Percentiles rank a stretch among this genome's conserved stretches.
Evolutionary conservation across 2,797 vertebrate species (phyloP).

Genomic region (Liparis tanakae): DNA sequence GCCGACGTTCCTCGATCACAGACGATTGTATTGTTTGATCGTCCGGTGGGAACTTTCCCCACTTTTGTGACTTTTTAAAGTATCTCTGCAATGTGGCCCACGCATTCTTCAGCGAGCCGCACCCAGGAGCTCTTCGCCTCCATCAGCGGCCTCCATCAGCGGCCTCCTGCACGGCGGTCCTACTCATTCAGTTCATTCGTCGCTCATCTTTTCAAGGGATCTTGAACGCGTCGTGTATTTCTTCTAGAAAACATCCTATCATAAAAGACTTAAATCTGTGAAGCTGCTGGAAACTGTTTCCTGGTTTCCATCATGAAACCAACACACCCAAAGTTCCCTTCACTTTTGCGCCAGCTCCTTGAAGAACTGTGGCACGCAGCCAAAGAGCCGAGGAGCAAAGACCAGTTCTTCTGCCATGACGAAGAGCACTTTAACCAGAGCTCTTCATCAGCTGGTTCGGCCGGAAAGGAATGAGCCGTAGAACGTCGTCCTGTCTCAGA

Average conservation of each 20-base stretch:
- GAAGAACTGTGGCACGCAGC: neutral
- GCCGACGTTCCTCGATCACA: neutral
- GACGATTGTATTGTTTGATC: constrained; percentile 4
- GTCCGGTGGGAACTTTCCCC: constrained; percentile 5
- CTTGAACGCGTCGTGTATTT: neutral
- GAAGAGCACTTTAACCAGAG: neutral
- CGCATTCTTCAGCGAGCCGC: neutral
- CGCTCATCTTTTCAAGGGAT: neutral
- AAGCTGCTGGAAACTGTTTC: neutral
- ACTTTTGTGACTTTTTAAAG: constrained; percentile 12
- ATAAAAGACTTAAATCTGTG: neutral
- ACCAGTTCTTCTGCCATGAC: neutral
- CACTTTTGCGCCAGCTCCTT: neutral
- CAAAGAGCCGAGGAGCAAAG: neutral
- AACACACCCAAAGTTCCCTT: constrained; percentile 1
- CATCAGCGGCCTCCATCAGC: neutral
- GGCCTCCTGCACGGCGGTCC: neutral
- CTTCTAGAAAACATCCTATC: neutral
- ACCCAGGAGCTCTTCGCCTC: constrained; percentile 3
- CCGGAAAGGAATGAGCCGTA: neutral
- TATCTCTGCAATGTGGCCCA: constrained; percentile 28
- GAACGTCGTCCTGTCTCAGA: too few relatives aligned
- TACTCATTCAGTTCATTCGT: neutral
- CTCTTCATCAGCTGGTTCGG: neutral
- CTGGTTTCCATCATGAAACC: constrained; percentile 8